Percentiles rank a stretch among this genome's conserved stretches.
These are phyloP conservation scores for Nowickia ferox DNA, from an alignment of 2,888 invertebrate species.

Conservation along the genomic window DNA sequence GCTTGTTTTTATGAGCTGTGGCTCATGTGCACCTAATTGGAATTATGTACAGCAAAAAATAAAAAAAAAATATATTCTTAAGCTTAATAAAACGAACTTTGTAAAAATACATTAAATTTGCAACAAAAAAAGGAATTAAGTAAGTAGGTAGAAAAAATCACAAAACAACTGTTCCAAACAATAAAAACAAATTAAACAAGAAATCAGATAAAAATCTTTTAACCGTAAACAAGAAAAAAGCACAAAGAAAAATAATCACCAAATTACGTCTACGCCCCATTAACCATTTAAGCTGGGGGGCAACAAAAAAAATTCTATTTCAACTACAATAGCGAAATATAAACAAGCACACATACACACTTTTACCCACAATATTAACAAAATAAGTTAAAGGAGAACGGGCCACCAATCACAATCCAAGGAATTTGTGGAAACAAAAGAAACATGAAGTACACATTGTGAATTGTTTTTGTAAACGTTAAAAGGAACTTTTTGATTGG, in stretches of 20 bases:
- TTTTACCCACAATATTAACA: slow-evolving; percentile 23
- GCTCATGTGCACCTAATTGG: no score
- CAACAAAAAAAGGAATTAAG: not conserved
- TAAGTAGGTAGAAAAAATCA: not conserved
- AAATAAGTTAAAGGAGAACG: slow-evolving; percentile 2
- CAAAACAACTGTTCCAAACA: slow-evolving; percentile 45
- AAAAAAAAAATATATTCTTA: not conserved
- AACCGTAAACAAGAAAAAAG: slow-evolving; percentile 62
- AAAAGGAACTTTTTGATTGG: slow-evolving; percentile 56
- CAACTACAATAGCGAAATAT: slow-evolving; percentile 36
- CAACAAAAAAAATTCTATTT: slow-evolving; percentile 22
- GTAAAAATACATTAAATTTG: slow-evolving; percentile 19
- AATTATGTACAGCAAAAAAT: slow-evolving; percentile 2
- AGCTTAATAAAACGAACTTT: not conserved
- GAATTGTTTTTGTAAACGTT: slow-evolving; percentile 63
- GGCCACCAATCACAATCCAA: slow-evolving; percentile 53
- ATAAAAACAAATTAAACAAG: slow-evolving; percentile 58
- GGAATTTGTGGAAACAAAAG: slow-evolving; percentile 14
- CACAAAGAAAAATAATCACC: slow-evolving; percentile 29
- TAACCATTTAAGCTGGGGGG: slow-evolving; percentile 43
- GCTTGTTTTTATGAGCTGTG: not conserved
- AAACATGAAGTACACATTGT: slow-evolving; percentile 60
- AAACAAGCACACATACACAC: slow-evolving; percentile 43
- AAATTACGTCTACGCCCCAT: slow-evolving; percentile 58
- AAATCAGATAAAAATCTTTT: slow-evolving; percentile 65